phyloP scores from a whole-genome alignment of 92 coral and sea anemone genomes.

The Phenganax stokvisi region DNA sequence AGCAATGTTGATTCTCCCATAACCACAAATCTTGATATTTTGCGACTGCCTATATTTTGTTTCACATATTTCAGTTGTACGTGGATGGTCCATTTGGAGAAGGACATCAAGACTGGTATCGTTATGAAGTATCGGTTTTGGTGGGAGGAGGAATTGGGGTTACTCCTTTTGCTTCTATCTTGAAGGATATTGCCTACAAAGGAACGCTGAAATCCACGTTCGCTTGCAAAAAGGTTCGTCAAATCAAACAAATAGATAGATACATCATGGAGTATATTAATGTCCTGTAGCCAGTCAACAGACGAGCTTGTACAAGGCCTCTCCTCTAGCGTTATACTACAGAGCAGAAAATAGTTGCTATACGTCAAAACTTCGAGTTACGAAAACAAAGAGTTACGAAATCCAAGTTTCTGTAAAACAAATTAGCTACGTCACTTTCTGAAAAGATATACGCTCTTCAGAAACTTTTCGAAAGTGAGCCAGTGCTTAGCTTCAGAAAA shows the following conservation, averaged over 20 bases:
- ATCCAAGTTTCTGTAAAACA: too few relatives aligned
- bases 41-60: neutral
- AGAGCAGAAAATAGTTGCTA: too few relatives aligned
- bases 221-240: conserved; percentile 22
- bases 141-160: conserved; percentile 40
- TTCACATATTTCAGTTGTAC: conserved; percentile 4
- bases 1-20: neutral
- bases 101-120: conserved; percentile 41
- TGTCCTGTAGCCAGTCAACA: too few relatives aligned
- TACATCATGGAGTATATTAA: too few relatives aligned
- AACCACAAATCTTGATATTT: neutral
- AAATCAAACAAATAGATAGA: neutral
- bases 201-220: conserved; percentile 31
- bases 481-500: too few relatives aligned
- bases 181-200: conserved; percentile 37
- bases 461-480: too few relatives aligned
- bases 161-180: conserved; percentile 32
- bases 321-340: too few relatives aligned
- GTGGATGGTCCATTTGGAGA: conserved; percentile 41
- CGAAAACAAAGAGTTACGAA: too few relatives aligned
- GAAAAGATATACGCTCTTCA: too few relatives aligned
- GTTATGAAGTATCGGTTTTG: conserved; percentile 32
- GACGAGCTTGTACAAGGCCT: too few relatives aligned
- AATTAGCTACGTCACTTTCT: too few relatives aligned
- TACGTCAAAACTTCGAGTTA: too few relatives aligned